Percentiles rank a stretch among this genome's conserved stretches.
These are phyloP conservation scores for Phocoena phocoena DNA, from an alignment of 2,113 vertebrate species.

Conservation along the genomic window DNA sequence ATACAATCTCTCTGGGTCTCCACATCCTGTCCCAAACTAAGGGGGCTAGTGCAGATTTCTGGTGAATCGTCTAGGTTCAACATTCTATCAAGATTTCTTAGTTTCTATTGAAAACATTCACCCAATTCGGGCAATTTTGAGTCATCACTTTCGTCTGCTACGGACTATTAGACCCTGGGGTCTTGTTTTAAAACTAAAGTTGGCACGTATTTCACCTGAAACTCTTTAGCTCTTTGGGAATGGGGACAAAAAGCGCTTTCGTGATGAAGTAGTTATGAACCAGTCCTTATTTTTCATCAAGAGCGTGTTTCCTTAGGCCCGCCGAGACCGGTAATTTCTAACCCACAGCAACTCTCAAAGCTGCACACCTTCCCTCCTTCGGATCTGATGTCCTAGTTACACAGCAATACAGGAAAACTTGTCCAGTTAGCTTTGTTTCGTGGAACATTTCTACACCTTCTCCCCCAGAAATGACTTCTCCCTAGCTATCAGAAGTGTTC, in stretches of 20 bases:
- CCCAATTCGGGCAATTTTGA: background rate
- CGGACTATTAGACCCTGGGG: background rate
- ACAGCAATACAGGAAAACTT: background rate
- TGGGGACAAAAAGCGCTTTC: too few species aligned
- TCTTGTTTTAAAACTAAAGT: slow-evolving; percentile 15
- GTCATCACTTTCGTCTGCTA: background rate
- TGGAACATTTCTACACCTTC: background rate
- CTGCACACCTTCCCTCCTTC: background rate
- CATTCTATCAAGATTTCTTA: background rate
- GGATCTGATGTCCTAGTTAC: background rate
- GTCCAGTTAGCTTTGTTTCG: background rate
- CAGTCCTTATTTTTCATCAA: background rate
- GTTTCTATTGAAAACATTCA: background rate
- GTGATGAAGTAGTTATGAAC: background rate
- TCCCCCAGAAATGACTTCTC: background rate
- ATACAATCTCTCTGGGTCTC: background rate
- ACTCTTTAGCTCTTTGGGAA: background rate
- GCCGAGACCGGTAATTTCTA: background rate
- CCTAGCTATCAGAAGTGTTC: background rate
- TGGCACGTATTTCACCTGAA: background rate
- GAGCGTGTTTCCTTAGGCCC: background rate
- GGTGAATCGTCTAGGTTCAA: background rate
- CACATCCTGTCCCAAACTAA: background rate
- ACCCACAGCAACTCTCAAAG: background rate
- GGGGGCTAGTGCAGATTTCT: background rate